Percentiles rank a stretch among this genome's conserved stretches.
Conservation (phyloP, 2,888 invertebrate species). For the Chirona hameri region DNA sequence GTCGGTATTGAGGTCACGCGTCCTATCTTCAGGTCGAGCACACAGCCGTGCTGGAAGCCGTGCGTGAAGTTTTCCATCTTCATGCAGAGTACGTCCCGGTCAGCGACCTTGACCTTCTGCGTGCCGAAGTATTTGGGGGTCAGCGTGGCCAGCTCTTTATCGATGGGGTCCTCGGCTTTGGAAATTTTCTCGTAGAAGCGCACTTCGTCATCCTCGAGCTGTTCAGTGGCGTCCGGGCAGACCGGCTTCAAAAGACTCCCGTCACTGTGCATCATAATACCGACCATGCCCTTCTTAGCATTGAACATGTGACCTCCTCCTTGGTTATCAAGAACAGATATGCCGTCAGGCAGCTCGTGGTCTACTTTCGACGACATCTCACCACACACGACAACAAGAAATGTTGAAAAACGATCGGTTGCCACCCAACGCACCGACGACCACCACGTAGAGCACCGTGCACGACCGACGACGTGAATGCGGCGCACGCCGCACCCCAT, state of each 20-base stretch:
- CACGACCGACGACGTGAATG: no score
- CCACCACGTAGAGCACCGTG: no score
- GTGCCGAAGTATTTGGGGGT: neutral
- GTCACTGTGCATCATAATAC: conserved; percentile 4
- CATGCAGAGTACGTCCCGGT: conserved; percentile 10
- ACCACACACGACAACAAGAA: neutral
- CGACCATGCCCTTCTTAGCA: conserved; percentile 28
- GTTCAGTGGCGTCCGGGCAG: neutral
- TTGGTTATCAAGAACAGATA: neutral
- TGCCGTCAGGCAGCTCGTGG: neutral
- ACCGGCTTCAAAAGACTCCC: conserved; percentile 23
- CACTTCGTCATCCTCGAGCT: neutral
- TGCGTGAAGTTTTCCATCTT: conserved; percentile 28
- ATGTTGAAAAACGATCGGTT: no score
- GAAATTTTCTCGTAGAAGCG: neutral
- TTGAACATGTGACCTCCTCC: conserved; percentile 23
- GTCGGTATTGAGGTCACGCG: conserved; percentile 3
- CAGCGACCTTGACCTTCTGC: neutral
- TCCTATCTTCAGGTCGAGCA: conserved; percentile 12
- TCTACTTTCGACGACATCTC: neutral
- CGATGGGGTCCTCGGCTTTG: neutral
- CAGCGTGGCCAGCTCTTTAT: neutral
- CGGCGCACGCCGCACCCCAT: no score
- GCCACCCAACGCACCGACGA: no score
- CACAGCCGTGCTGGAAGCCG: conserved; percentile 6